Evolutionary conservation across 2,888 invertebrate genomes (phyloP).

Genomic region (Creontiades dilutus): DNA sequence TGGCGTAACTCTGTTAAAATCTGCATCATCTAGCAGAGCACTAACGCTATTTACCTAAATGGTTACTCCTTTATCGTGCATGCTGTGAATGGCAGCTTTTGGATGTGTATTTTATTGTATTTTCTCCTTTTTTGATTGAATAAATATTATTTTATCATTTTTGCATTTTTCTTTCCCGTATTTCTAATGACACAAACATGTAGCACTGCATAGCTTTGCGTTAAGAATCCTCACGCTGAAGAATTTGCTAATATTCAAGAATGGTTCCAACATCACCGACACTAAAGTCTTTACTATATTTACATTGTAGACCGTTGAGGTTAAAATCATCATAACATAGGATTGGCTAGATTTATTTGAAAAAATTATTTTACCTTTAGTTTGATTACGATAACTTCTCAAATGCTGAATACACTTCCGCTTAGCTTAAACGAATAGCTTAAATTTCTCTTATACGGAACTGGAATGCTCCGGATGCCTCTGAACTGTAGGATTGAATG

Average conservation of each 20-base stretch:
- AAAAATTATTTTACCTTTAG: too few species aligned
- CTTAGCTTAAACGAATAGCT: too few species aligned
- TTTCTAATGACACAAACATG: not conserved
- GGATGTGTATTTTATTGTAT: slow-evolving; percentile 15
- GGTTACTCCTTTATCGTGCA: slow-evolving; percentile 27
- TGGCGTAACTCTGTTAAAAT: slow-evolving; percentile 6
- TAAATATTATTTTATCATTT: slow-evolving; percentile 9
- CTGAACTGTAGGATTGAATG: too few species aligned
- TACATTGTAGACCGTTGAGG: too few species aligned
- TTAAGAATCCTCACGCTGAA: not conserved
- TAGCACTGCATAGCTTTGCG: not conserved
- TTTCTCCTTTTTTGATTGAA: slow-evolving; percentile 25
- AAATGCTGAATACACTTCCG: too few species aligned
- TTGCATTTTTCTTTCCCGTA: not conserved
- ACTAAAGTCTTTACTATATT: too few species aligned
- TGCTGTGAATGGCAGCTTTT: slow-evolving; percentile 53
- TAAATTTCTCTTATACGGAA: too few species aligned
- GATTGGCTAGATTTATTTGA: too few species aligned
- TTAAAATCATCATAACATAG: too few species aligned
- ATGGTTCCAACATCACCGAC: too few species aligned
- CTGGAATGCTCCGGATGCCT: too few species aligned
- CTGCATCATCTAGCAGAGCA: slow-evolving; percentile 25
- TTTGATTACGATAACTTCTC: too few species aligned
- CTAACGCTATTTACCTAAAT: slow-evolving; percentile 42
- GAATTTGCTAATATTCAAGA: not conserved